Evolutionary conservation across 64 coral and sea anemone species (phyloP), one percentile per base, ranked within the genome.

Genomic region (Montipora cactus): DNA sequence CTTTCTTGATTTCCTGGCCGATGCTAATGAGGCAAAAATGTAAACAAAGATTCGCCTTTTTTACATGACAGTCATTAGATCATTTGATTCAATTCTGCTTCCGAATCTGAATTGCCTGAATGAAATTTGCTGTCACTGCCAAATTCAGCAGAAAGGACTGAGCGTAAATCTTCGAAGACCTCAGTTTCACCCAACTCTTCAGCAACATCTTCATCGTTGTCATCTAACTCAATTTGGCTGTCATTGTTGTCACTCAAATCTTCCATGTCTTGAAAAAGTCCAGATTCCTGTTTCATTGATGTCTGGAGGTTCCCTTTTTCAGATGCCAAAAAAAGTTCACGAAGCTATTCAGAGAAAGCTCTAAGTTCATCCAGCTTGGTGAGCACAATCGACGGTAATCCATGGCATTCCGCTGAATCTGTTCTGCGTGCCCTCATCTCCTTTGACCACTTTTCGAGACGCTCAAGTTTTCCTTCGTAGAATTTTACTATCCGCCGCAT

Each of bases 81-180:
- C 51, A 55, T 55, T 55, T 0, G 51, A 25, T 25, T 25, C 25
- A 25, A 55, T 72, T 72, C 68, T 21, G 21, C 5, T 0, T 72
- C 68, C 5, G n/a, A 22, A 72, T 85, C 81, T 47, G 68, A 74
- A 19, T 48, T 11, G 13, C 77, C 90, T 20, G 13, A 57, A 7
- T 84, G 73, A 25, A 74, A 86, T 7, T 84, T n/a, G 21, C 76
- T 80, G 4, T 86, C 91, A 75, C 69, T 92, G 51, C 81, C 91
- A 85, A 76, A 92, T 25, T 92, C 91, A 47, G 70, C 61, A 58
- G 84, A 73, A 19, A 92, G 91, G 58, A 92, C 15, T 8, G 67
- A 84, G 74, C 70, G 80, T 14, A 92, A 50, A 49, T 62, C 69
- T 85, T 92, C 70, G 1, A 87, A 52, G 18, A 85, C 74, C 49